Base-by-base conservation (phyloP, 2,888 invertebrate species). In the Orchesellides sinensis region DNA sequence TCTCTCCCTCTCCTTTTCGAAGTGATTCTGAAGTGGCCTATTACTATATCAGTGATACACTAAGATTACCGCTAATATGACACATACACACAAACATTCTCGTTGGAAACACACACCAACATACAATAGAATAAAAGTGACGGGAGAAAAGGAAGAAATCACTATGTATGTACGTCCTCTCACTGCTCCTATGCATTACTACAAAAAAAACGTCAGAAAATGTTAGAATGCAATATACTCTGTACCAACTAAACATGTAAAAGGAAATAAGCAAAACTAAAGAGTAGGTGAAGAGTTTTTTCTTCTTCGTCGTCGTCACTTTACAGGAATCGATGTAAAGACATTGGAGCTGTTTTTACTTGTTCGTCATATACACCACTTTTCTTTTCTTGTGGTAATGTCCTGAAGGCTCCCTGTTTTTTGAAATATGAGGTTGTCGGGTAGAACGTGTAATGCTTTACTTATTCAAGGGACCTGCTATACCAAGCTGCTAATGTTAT, bases 341-440 rank as follows among this genome's bases (percentile, higher is more conserved):
- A 66, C 59, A 78, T 78, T 61, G 78, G 35, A 40, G 32, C 29
- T 59, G 17, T 40, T 61, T n/a, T 23, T 3, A 25, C 19, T 61
- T 32, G 17, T 52, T 32, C 17, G 8, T 21, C n/a, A 5, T 14
- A 56, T 56, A 56, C 25, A 52, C 5, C 32, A 14, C 47, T 77
- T 40, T 45, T 23, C 17, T 69, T 73, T 56, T 73, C n/a, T 45
- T 73, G 59, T 66, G 72, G 68, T 81, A 59, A 68, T 68, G 68
- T 81, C 80, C 80, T 59, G 59, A 32, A 81, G 80, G 80, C 80
- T 81, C 32, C 73, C 61, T 81, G 61, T 66, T 81, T 73, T 81
- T 81, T 81, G 80, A 81, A 81, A 81, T 81, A 81, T 81, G 80
- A 81, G 80, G 49, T 68, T 81, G 73, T 81, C 80, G 66, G 61